phyloP scores from a whole-genome alignment of 2,797 vertebrate species.

The Myotis planiceps region DNA sequence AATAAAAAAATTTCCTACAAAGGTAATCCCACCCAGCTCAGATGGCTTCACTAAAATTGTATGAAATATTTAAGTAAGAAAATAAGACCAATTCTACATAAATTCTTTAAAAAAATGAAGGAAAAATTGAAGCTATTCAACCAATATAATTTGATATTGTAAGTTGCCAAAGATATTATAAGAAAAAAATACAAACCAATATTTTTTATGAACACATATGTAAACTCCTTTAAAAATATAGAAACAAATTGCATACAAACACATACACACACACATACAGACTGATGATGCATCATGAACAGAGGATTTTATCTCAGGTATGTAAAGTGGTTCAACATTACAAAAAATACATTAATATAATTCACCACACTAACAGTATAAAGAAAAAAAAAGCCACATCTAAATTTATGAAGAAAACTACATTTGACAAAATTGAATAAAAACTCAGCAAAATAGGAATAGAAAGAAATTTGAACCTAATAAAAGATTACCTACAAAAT shows the following conservation, averaged over 20 bases:
- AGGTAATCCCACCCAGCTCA: neutral
- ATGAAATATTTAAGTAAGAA: neutral
- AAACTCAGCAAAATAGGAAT: neutral
- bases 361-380: neutral
- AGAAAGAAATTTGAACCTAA: neutral
- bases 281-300: neutral
- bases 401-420: neutral
- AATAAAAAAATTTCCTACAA: neutral
- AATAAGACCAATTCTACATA: neutral
- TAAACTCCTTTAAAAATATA: neutral
- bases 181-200: neutral
- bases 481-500: neutral
- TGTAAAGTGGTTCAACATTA: neutral
- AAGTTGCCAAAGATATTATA: neutral
- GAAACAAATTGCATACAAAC: neutral
- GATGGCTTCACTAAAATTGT: neutral
- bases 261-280: neutral
- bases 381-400: neutral
- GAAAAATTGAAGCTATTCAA: neutral
- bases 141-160: neutral
- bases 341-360: neutral
- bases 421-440: slow-evolving; percentile 6
- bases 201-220: neutral
- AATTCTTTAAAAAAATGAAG: neutral
- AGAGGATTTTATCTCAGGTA: neutral